These are phyloP conservation scores for Porites cylindrica DNA, from an alignment of 92 coral and sea anemone species.

Conservation along the genomic window DNA sequence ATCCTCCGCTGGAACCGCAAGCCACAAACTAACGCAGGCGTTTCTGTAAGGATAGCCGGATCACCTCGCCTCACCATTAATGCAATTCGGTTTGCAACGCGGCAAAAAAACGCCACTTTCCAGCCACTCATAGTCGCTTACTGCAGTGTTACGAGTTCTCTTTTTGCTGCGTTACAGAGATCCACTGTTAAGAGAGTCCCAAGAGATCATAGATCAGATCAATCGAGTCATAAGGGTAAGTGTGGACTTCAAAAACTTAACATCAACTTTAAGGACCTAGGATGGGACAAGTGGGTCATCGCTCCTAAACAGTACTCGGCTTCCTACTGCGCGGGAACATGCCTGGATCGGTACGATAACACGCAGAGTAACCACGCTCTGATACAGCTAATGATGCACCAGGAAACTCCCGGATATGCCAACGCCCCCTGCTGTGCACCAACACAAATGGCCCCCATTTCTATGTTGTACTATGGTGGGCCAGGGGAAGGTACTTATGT, in stretches of 20 bases:
- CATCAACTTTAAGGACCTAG: conserved; percentile 35
- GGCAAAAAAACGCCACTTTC: conserved; percentile 15
- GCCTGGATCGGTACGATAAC: background rate
- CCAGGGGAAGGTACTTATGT: conserved; percentile 31
- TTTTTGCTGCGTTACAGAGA: background rate
- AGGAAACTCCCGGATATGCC: background rate
- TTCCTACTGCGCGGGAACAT: conserved; percentile 21
- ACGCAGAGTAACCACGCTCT: conserved; percentile 25
- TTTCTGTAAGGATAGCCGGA: background rate
- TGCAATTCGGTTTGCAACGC: conserved; percentile 23
- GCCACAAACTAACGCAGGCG: conserved; percentile 21
- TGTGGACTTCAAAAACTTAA: conserved; percentile 12
- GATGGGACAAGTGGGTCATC: conserved; percentile 34
- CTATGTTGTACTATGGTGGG: conserved; percentile 19
- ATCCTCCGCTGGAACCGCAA: conserved; percentile 26
- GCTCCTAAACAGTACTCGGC: conserved; percentile 25
- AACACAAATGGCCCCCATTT: background rate
- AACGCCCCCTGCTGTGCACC: conserved; percentile 43
- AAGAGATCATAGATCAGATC: background rate
- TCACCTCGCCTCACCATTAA: background rate
- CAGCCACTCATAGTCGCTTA: conserved; percentile 19
- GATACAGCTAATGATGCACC: conserved; percentile 25
- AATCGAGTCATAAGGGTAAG: conserved; percentile 2
- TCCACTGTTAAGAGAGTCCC: background rate
- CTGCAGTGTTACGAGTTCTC: background rate